Evolutionary conservation across 2,888 invertebrate species (phyloP).

Genomic region (Caenorhabditis angaria): DNA sequence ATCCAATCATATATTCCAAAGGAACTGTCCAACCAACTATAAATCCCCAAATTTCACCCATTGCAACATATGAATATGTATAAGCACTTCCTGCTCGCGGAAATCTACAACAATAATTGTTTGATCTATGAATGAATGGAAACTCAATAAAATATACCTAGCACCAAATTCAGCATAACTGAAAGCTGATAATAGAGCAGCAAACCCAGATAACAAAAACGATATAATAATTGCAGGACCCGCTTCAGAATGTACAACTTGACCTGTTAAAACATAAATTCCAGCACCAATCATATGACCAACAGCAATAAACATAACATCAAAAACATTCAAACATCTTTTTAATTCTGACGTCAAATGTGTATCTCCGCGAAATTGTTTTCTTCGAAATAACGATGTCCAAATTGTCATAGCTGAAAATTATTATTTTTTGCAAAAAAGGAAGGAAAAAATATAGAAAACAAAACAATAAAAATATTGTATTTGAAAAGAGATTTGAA

Average conservation of each 20-base stretch:
- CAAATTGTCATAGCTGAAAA: neutral
- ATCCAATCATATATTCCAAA: slow-evolving; percentile 82
- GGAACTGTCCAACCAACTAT: slow-evolving; percentile 75
- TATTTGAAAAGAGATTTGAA: no score
- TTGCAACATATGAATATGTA: slow-evolving; percentile 92
- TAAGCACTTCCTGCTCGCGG: slow-evolving; percentile 81
- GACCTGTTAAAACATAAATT: slow-evolving; percentile 74
- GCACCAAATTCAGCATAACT: slow-evolving; percentile 77
- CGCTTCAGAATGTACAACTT: slow-evolving; percentile 84
- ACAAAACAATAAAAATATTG: no score
- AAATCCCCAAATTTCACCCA: slow-evolving; percentile 93
- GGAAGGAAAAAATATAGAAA: no score
- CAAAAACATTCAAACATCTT: slow-evolving; percentile 44
- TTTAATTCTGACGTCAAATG: slow-evolving; percentile 40
- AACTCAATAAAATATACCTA: slow-evolving; percentile 63
- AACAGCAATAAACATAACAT: slow-evolving; percentile 51
- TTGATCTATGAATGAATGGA: neutral
- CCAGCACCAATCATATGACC: slow-evolving; percentile 57
- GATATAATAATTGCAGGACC: slow-evolving; percentile 88
- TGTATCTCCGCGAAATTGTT: slow-evolving; percentile 22
- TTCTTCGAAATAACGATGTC: slow-evolving; percentile 16
- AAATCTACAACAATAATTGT: no score
- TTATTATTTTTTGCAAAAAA: neutral
- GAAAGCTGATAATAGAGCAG: slow-evolving; percentile 83
- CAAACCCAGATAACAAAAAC: slow-evolving; percentile 83